Percentiles rank a stretch among this genome's conserved stretches.
Evolutionary conservation across 2,797 vertebrate genomes (phyloP).

Genomic region (Agapornis canus): DNA sequence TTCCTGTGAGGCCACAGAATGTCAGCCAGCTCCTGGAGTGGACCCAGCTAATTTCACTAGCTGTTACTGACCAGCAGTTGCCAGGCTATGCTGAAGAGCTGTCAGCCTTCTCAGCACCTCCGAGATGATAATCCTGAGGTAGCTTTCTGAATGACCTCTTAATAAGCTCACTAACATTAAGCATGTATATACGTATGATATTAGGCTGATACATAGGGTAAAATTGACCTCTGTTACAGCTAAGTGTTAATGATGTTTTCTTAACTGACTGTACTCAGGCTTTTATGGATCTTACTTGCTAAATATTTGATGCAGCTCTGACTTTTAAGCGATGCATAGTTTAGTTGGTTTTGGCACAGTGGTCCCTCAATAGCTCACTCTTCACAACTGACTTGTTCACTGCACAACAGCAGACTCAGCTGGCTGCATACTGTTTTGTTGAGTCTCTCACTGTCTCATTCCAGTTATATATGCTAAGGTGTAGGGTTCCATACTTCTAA

Average conservation of each 20-base stretch:
- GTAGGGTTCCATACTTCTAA: background rate
- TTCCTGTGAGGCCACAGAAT: background rate
- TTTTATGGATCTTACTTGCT: background rate
- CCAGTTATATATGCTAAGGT: background rate
- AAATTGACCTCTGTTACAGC: background rate
- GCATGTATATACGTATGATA: background rate
- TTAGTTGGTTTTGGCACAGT: background rate
- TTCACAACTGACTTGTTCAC: background rate
- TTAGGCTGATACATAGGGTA: background rate
- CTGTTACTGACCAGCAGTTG: background rate
- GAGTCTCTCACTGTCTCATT: background rate
- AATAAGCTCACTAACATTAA: background rate
- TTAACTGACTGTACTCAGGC: background rate
- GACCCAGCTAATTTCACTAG: background rate
- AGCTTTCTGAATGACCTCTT: background rate
- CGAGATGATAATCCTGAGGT: background rate
- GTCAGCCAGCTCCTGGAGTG: background rate
- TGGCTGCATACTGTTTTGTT: background rate
- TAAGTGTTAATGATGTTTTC: background rate
- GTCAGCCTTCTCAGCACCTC: conserved; percentile 16
- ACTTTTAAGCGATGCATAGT: background rate
- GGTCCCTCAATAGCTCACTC: background rate
- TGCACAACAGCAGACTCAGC: background rate
- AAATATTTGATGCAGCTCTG: conserved; percentile 13
- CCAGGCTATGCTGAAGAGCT: conserved; percentile 11